Percentiles rank a stretch among this genome's conserved stretches.
Conservation (phyloP, 2,888 invertebrate species). For the Omphaloscelis lunosa region DNA sequence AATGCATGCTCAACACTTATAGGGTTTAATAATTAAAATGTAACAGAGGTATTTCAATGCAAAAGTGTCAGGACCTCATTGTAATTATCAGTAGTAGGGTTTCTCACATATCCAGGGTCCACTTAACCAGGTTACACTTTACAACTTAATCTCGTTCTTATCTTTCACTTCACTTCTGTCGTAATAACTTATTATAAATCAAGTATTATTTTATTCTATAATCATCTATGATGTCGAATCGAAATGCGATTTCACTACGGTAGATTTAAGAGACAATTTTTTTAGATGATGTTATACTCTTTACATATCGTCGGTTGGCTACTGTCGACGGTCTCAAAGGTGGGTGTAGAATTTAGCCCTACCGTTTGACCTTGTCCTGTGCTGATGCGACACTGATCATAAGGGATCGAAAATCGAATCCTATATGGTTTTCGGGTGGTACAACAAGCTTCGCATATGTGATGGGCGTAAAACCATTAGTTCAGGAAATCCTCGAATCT, state of each 20-base stretch:
- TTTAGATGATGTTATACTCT: not conserved
- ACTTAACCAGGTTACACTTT: no score
- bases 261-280: slow-evolving; percentile 22
- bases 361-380: not conserved
- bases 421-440: not conserved
- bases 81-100: no score
- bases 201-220: slow-evolving; percentile 16
- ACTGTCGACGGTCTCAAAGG: not conserved
- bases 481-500: not conserved
- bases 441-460: not conserved
- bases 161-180: not conserved
- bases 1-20: no score
- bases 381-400: slow-evolving; percentile 2
- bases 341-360: not conserved
- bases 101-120: no score
- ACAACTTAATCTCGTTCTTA: slow-evolving; percentile 17
- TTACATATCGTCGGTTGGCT: not conserved
- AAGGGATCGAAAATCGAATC: not conserved
- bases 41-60: no score
- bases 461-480: not conserved
- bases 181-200: slow-evolving; percentile 10
- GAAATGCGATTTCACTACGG: slow-evolving; percentile 21
- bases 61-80: no score
- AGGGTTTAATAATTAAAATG: no score
- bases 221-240: slow-evolving; percentile 14